Evolutionary conservation across 1,140 invertebrate species (phyloP).

Genomic region (Euura lappo): DNA sequence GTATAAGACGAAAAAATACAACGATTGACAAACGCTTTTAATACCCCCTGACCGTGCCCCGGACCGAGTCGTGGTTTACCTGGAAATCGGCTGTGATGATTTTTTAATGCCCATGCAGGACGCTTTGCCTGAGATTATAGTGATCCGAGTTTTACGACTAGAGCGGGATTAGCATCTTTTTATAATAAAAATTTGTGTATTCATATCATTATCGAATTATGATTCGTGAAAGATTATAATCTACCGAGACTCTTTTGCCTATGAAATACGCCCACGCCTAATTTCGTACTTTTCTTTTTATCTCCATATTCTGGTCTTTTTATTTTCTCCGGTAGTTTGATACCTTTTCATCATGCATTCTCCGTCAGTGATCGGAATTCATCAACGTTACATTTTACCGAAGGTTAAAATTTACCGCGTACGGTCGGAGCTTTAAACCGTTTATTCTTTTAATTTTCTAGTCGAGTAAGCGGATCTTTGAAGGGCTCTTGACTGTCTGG

Average conservation of each 20-base stretch:
- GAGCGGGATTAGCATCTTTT: constrained; percentile 56
- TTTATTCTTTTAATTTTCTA: constrained; percentile 58
- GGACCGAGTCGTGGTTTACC: constrained; percentile 15
- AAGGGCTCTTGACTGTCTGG: constrained; percentile 56
- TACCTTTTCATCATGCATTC: no score
- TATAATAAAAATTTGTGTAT: constrained; percentile 49
- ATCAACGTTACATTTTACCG: no score
- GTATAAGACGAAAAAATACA: not conserved
- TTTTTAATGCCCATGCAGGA: constrained; percentile 57
- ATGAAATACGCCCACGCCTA: constrained; percentile 39
- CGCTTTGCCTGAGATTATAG: constrained; percentile 49
- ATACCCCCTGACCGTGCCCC: not conserved
- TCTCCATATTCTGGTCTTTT: constrained; percentile 23
- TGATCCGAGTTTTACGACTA: constrained; percentile 50
- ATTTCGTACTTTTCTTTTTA: constrained; percentile 23
- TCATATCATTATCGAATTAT: constrained; percentile 60
- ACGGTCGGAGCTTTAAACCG: constrained; percentile 44
- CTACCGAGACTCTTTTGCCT: constrained; percentile 43
- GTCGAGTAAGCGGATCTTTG: constrained; percentile 55
- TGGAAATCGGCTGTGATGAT: constrained; percentile 40
- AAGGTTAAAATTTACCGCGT: not conserved
- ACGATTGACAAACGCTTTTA: not conserved
- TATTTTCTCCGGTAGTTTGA: no score
- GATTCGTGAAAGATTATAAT: constrained; percentile 52
- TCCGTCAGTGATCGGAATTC: no score